Evolutionary conservation across 2,888 invertebrate genomes (phyloP), one percentile per base, ranked within the genome.

Genomic region (Spodoptera exigua): DNA sequence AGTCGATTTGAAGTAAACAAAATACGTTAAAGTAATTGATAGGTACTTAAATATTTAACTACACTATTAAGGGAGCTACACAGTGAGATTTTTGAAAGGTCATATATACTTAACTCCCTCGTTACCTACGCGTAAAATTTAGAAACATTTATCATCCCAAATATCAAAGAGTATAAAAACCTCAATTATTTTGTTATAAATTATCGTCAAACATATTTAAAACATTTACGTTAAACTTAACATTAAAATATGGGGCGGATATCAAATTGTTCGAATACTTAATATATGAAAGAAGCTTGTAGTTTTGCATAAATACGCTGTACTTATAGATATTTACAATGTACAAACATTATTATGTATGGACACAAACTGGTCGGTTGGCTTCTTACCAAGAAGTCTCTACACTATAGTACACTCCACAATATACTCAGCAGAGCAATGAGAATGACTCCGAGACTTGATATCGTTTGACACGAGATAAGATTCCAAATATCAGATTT

Each of bases 81-180:
- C 17, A 53, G 40, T 71, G 71, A 74, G 79, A 76, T 76, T 74
- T 52, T 64, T 47, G 39, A 7, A 2, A 13, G 39, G 53, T 61
- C 60, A 45, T 60, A 18, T 60, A 18, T 63, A 67, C 32, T 61
- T 57, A 56, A 66, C 59, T 68, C 70, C 73, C 35, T 61, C 70
- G 53, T 67, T 62, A 56, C 41, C 57, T 74, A 59, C 53, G 55
- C 32, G 54, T 54, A 52, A 59, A 59, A 51, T 59, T 56, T 17
- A 66, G 57, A 63, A 61, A 55, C 11, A 58, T 41, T 69, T 74
- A 76, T 61, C 80, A 80, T 81, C 64, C 79, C 74, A 65, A 78
- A 75, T 78, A 79, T 76, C 67, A 80, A 81, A 79, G 75, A 52
- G 64, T 80, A 79, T 76, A 84, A 83, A 82, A 82, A 76, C 58